phyloP scores from a whole-genome alignment of 2,888 invertebrate species.

The Norana najaformis region DNA sequence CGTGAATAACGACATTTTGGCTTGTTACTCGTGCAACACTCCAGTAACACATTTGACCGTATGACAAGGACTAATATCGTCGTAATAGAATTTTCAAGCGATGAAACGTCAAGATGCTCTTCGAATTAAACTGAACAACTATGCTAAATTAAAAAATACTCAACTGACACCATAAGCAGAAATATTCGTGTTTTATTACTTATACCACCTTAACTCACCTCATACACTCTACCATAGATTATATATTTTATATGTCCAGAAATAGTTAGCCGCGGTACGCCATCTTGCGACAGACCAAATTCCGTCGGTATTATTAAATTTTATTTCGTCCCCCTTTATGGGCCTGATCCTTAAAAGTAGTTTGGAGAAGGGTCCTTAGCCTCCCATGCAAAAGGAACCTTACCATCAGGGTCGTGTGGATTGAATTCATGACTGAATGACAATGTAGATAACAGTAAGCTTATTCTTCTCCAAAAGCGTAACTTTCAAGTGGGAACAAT shows the following conservation, averaged over 20 bases:
- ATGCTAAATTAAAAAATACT: not conserved
- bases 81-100: not conserved
- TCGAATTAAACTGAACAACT: not conserved
- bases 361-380: too few relatives aligned
- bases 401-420: too few relatives aligned
- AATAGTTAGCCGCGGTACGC: too few relatives aligned
- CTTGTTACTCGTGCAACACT: not conserved
- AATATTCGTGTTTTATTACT: not conserved
- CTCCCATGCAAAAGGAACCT: too few relatives aligned
- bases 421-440: too few relatives aligned
- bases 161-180: not conserved
- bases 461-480: too few relatives aligned
- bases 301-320: too few relatives aligned
- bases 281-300: too few relatives aligned
- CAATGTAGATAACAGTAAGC: too few relatives aligned
- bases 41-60: not conserved
- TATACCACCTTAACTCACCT: constrained; percentile 1
- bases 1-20: constrained; percentile 4
- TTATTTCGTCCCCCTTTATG: too few relatives aligned
- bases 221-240: not conserved
- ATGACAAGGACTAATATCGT: not conserved
- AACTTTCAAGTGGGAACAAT: too few relatives aligned
- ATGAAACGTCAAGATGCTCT: not conserved
- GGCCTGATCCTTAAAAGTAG: too few relatives aligned
- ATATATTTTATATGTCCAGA: not conserved